phyloP scores from a whole-genome alignment of 2,797 vertebrate genomes.

The Clarias pachynema region DNA sequence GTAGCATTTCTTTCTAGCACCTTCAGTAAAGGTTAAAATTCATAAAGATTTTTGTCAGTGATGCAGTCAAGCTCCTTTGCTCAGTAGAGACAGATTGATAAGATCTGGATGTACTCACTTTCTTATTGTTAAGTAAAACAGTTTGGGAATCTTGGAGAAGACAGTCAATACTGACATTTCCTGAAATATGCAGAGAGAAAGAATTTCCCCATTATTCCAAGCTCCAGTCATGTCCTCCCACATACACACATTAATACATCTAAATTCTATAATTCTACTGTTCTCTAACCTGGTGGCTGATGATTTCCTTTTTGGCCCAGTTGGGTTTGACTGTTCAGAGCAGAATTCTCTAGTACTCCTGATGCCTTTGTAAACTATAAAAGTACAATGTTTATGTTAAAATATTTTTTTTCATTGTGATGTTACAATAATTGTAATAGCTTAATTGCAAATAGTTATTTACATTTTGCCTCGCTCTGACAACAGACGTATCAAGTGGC shows the following conservation, averaged over 20 bases:
- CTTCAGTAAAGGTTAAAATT: not conserved
- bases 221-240: not conserved
- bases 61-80: not conserved
- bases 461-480: conserved; percentile 51
- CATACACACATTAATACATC: not conserved
- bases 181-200: conserved; percentile 17
- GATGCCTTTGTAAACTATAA: conserved; percentile 39
- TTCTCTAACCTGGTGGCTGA: conserved; percentile 25
- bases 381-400: not conserved
- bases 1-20: not conserved
- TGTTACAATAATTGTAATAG: not conserved
- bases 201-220: not conserved
- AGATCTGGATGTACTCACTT: not conserved
- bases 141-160: not conserved
- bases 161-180: not conserved
- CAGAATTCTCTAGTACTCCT: conserved; percentile 53
- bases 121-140: not conserved
- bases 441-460: not conserved
- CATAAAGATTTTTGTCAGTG: not conserved
- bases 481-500: conserved; percentile 44
- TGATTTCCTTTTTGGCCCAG: conserved; percentile 55
- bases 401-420: not conserved
- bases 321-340: conserved; percentile 48
- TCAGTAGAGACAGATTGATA: not conserved
- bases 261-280: not conserved